Base-by-base conservation (phyloP, 37 sponge, comb jelly and placozoan genomes). In the Chondrosia reniformis region DNA sequence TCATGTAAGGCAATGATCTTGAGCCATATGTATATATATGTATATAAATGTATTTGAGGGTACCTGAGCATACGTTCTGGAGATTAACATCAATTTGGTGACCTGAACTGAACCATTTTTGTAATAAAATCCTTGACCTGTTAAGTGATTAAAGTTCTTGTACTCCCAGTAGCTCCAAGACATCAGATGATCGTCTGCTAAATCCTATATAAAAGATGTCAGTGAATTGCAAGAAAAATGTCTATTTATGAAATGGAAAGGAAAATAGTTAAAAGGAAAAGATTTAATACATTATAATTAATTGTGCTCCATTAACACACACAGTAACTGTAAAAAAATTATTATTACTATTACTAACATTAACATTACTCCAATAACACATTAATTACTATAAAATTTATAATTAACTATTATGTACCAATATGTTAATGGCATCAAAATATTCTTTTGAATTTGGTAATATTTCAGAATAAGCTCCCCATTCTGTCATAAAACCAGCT, bases 401-500 rank as follows among this genome's bases (percentile, higher is more conserved):
- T n/a, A n/a, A n/a, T n/a, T n/a, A 6, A 49, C 54, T 19, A 19
- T 19, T 44, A 40, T 44, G n/a, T 44, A 69, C 72, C 72, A 69
- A 40, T 25, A 77, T 57, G 40, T 57, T 28, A 33, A 57, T 41
- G 56, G 62, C 77, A 77, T 77, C 77, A 5, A 37, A 27, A 28
- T 57, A 57, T 41, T 77, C 77, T 41, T 77, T 55, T 0, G 77
- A 77, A 25, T 33, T 28, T 9, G 77, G 77, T 10, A 81, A 46
- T 3, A 13, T 34, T 6, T 28, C 61, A 81, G 55, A 61, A n/a
- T 89, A 89, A 8, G 89, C 89, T 55, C 89, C 89, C 88, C 89
- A 92, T 62, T 92, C 92, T 44, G 92, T 92, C 79, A 92, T 77
- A 62, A 92, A 92, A 0, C 85, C 88, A 45, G 85, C 92, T 13